Conservation (phyloP, 2,888 invertebrate genomes). For the Lepidocyrtinus sp. region DNA sequence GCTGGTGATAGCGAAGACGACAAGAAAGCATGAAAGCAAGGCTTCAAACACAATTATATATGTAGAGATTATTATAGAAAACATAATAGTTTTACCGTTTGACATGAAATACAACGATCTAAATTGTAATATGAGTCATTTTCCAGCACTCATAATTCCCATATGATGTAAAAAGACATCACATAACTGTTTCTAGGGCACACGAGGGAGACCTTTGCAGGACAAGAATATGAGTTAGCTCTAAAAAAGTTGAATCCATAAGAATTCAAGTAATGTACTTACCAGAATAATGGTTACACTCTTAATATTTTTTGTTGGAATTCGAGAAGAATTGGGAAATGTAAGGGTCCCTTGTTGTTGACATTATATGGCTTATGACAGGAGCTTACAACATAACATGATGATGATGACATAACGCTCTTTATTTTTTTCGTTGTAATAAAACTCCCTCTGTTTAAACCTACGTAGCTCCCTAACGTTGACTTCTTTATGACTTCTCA, state of each 20-base stretch:
- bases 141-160: not conserved
- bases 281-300: not conserved
- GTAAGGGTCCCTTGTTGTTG: not conserved
- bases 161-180: not conserved
- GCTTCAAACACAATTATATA: too few species aligned
- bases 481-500: not conserved
- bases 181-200: not conserved
- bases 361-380: not conserved
- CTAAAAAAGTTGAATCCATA: not conserved
- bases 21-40: too few species aligned
- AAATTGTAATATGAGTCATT: too few species aligned
- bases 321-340: not conserved
- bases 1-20: too few species aligned
- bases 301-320: not conserved
- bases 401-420: not conserved
- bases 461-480: too few species aligned
- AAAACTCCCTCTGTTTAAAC: too few species aligned
- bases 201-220: too few species aligned
- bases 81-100: too few species aligned
- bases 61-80: too few species aligned
- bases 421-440: slow-evolving; percentile 5
- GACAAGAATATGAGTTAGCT: too few species aligned
- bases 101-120: too few species aligned
- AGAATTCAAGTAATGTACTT: not conserved
- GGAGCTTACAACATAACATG: too few species aligned